These are phyloP conservation scores for Dichetophora obliterata DNA, from an alignment of 2,888 invertebrate species.

Conservation along the genomic window DNA sequence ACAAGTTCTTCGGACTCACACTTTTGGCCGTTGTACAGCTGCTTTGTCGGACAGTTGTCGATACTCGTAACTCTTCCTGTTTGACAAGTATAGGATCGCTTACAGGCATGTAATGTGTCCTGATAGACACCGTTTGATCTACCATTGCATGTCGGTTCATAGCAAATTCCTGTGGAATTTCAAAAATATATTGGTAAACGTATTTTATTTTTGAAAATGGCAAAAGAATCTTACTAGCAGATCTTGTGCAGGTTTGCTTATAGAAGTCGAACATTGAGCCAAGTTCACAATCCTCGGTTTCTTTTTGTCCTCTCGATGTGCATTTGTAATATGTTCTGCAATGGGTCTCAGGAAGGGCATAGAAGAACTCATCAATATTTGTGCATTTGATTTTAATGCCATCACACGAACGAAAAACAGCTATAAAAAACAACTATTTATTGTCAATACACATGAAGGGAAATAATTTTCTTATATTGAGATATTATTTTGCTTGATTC, in stretches of 20 bases:
- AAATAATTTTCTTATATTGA: no score
- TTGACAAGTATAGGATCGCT: slow-evolving; percentile 71
- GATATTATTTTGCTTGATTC: no score
- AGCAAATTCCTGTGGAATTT: slow-evolving; percentile 71
- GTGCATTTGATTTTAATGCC: slow-evolving; percentile 55
- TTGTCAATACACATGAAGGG: no score
- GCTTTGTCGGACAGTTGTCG: slow-evolving; percentile 71
- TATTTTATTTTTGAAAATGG: not conserved
- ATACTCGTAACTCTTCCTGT: slow-evolving; percentile 71
- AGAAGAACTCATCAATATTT: slow-evolving; percentile 61
- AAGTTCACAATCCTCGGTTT: slow-evolving; percentile 71
- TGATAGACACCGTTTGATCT: slow-evolving; percentile 72
- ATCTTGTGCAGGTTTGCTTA: slow-evolving; percentile 72
- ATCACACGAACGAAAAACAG: slow-evolving; percentile 30
- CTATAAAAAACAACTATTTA: slow-evolving; percentile 34
- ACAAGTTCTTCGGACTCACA: slow-evolving; percentile 70
- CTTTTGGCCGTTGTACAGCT: slow-evolving; percentile 71
- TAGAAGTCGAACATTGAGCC: slow-evolving; percentile 74
- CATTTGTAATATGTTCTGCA: slow-evolving; percentile 75
- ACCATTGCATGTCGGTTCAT: slow-evolving; percentile 72
- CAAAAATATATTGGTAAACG: not conserved
- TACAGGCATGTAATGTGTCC: slow-evolving; percentile 74
- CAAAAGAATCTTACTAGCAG: slow-evolving; percentile 60
- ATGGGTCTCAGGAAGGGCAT: slow-evolving; percentile 73
- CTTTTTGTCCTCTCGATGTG: slow-evolving; percentile 53